These are phyloP conservation scores for Leucoraja erinaceus DNA, from an alignment of 2,113 vertebrate species.

Conservation along the genomic window DNA sequence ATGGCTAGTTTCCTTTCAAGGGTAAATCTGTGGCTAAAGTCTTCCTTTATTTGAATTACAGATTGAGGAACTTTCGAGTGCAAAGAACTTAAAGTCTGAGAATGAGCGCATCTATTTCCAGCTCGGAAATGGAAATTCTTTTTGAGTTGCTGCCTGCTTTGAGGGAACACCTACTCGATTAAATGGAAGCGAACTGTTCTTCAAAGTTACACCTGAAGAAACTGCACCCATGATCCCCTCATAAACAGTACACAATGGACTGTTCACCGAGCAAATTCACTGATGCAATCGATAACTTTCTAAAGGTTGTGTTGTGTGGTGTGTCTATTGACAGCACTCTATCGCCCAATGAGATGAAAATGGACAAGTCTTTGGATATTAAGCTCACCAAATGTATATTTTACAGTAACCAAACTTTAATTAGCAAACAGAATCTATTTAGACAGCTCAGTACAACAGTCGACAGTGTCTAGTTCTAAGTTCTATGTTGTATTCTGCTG, in stretches of 20 bases:
- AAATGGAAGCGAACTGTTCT: neutral
- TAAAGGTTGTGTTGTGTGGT: too few species aligned
- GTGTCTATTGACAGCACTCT: neutral
- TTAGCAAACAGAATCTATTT: neutral
- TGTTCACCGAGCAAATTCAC: neutral
- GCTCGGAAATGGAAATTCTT: neutral
- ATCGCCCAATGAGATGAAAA: neutral
- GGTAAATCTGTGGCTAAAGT: neutral
- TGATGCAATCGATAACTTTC: neutral
- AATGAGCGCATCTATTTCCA: neutral
- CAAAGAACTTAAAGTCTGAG: neutral
- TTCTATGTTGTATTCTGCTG: too few species aligned
- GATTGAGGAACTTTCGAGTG: neutral
- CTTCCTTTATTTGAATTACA: neutral
- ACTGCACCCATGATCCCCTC: neutral
- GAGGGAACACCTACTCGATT: neutral
- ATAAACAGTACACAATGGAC: neutral
- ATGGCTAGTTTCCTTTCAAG: slow-evolving; percentile 7
- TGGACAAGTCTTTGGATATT: neutral
- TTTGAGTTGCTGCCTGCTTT: neutral
- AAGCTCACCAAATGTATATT: neutral
- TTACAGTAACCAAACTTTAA: neutral
- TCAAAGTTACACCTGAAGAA: neutral
- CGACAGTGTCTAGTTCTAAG: neutral
- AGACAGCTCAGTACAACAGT: neutral